Percentiles rank a stretch among this genome's conserved stretches.
Evolutionary conservation across 2,797 vertebrate species (phyloP).

Genomic region (Scleropages formosus): DNA sequence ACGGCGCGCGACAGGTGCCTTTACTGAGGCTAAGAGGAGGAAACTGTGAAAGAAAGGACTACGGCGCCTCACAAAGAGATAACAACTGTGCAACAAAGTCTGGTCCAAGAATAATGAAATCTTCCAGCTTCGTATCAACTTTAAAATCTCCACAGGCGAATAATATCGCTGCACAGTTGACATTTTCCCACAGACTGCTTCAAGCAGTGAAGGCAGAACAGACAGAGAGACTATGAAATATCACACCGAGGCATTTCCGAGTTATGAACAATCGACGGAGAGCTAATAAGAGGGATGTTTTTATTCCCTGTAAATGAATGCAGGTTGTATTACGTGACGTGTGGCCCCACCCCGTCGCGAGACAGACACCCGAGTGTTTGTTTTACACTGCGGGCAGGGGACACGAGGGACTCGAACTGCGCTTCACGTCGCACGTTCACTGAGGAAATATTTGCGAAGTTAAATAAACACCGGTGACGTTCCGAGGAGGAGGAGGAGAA

Average conservation of each 20-base stretch:
- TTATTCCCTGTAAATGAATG: neutral
- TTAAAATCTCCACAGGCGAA: no score
- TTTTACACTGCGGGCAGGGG: neutral
- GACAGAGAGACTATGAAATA: conserved; percentile 4
- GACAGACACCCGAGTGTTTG: neutral
- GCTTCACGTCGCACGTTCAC: neutral
- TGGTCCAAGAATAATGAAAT: no score
- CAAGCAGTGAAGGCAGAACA: neutral
- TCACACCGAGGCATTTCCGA: neutral
- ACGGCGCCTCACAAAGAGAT: no score
- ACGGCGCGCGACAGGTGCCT: no score
- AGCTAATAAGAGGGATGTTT: neutral
- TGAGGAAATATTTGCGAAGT: neutral
- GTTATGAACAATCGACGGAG: conserved; percentile 1
- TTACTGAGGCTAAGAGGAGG: no score
- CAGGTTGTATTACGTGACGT: neutral
- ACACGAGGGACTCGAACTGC: neutral
- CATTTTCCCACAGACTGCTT: no score
- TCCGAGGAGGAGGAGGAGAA: neutral
- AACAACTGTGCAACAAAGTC: no score
- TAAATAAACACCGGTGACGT: neutral
- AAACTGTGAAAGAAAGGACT: no score
- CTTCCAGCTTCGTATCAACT: no score
- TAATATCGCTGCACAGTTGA: no score
- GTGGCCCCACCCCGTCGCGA: no score